These are phyloP conservation scores for Eremobia ochroleuca DNA, from an alignment of 2,888 invertebrate genomes.

Conservation along the genomic window DNA sequence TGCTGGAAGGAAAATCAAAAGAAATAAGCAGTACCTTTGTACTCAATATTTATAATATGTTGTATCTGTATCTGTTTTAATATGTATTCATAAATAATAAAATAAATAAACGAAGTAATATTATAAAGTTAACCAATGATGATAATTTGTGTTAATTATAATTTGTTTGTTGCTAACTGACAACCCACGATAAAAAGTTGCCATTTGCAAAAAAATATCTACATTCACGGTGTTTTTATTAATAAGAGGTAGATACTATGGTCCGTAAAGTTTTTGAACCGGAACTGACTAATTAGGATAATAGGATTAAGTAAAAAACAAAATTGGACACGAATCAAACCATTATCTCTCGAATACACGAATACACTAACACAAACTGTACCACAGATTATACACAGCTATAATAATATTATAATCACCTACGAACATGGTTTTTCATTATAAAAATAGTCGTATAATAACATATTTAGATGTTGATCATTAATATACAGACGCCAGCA, in stretches of 20 bases:
- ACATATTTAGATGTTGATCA: too few relatives aligned
- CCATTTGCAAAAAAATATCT: not conserved
- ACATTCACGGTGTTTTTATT: slow-evolving; percentile 5
- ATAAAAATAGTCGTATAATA: too few relatives aligned
- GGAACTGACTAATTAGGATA: slow-evolving; percentile 31
- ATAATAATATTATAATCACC: not conserved
- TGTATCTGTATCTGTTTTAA: too few relatives aligned
- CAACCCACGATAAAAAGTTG: not conserved
- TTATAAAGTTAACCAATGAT: not conserved
- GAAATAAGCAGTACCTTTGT: too few relatives aligned
- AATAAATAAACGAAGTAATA: too few relatives aligned
- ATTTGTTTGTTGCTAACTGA: not conserved
- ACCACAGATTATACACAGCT: slow-evolving; percentile 8
- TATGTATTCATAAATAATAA: too few relatives aligned
- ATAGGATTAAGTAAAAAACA: slow-evolving; percentile 29
- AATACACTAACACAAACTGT: slow-evolving; percentile 28
- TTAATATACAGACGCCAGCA: too few relatives aligned
- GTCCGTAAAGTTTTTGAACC: slow-evolving; percentile 18
- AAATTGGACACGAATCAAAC: slow-evolving; percentile 3
- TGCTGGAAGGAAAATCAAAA: too few relatives aligned
- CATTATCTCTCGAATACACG: slow-evolving; percentile 12
- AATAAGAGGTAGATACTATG: slow-evolving; percentile 14
- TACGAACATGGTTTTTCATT: not conserved
- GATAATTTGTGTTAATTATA: not conserved
- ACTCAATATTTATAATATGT: too few relatives aligned